A percentile compares a stretch with the other conserved stretches of the same genome.
These are phyloP conservation scores for Cydia amplana DNA, from an alignment of 1,140 invertebrate species.

Conservation along the genomic window DNA sequence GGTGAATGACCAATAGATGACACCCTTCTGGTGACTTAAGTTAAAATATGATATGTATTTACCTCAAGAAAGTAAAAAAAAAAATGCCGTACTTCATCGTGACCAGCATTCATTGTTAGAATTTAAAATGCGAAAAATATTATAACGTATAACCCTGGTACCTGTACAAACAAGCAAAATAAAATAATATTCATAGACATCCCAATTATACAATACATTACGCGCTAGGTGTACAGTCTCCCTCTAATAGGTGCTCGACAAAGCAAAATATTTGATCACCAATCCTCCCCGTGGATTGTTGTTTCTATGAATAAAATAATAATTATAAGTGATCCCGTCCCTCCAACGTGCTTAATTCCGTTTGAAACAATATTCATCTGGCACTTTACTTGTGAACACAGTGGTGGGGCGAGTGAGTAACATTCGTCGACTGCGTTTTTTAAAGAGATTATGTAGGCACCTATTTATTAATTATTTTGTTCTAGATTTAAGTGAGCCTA, in stretches of 20 bases:
- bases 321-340: constrained; percentile 77
- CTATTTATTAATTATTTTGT: no score
- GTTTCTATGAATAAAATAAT: constrained; percentile 80
- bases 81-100: no score
- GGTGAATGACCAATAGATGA: no score
- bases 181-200: constrained; percentile 45
- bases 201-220: constrained; percentile 24
- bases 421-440: neutral
- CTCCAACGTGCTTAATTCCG: constrained; percentile 73
- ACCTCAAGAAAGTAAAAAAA: no score
- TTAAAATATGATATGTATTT: no score
- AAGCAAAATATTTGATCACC: constrained; percentile 74
- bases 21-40: no score
- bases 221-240: constrained; percentile 9
- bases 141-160: neutral
- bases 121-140: neutral
- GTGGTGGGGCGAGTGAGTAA: constrained; percentile 9
- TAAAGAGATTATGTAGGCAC: no score
- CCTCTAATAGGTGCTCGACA: constrained; percentile 68
- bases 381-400: constrained; percentile 62
- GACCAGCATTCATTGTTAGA: neutral
- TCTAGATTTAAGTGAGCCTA: no score
- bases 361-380: constrained; percentile 79
- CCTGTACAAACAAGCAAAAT: constrained; percentile 41
- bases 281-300: constrained; percentile 73